Conservation (phyloP, 2,888 invertebrate species). For the Agonopterix heracliana region DNA sequence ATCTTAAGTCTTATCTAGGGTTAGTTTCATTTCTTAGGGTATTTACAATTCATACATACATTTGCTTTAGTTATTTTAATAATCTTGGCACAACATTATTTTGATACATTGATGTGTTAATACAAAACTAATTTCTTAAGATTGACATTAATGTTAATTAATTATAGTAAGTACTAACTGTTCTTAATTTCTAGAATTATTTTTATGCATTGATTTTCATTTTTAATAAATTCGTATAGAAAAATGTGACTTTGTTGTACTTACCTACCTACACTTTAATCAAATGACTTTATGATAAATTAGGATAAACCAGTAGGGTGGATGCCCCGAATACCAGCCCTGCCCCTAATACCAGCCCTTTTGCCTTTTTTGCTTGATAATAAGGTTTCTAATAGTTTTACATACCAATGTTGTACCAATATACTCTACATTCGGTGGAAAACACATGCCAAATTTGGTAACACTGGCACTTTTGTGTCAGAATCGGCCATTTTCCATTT, state of each 20-base stretch:
- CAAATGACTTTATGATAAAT: no score
- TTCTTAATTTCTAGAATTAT: conserved; percentile 54
- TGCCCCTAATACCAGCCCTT: no score
- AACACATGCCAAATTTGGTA: no score
- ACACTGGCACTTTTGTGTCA: no score
- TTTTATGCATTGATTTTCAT: conserved; percentile 70
- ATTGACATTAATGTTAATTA: conserved; percentile 54
- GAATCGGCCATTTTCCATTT: no score
- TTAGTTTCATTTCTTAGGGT: conserved; percentile 34
- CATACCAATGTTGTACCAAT: no score
- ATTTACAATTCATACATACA: conserved; percentile 34
- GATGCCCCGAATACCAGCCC: no score
- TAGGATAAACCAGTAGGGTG: no score
- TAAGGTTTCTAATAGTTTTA: no score
- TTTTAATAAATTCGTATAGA: conserved; percentile 60
- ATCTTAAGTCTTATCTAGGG: conserved; percentile 32
- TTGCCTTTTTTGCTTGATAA: no score
- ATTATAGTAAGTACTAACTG: conserved; percentile 51
- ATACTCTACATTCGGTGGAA: no score
- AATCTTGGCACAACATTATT: conserved; percentile 29
- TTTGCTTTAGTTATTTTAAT: conserved; percentile 31
- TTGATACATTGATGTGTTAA: conserved; percentile 31
- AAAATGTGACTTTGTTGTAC: conserved; percentile 13
- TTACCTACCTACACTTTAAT: not conserved
- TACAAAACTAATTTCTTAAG: conserved; percentile 42